These are phyloP conservation scores for Vulpes ferrilata DNA, from an alignment of 2,113 vertebrate genomes.

Conservation along the genomic window DNA sequence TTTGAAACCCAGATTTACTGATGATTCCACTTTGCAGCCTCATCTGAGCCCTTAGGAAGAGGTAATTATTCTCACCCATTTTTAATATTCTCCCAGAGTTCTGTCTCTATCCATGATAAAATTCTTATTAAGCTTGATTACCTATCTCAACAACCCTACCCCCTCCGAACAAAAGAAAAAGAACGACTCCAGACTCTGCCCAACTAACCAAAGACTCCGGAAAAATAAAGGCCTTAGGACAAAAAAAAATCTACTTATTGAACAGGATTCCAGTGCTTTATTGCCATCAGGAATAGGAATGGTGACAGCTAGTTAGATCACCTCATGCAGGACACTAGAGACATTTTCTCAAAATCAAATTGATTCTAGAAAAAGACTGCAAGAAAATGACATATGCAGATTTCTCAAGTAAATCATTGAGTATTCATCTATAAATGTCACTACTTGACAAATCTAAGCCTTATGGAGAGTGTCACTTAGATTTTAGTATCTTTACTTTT, in stretches of 20 bases:
- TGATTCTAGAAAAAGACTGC: background rate
- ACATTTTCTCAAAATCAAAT: slow-evolving; percentile 8
- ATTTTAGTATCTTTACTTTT: background rate
- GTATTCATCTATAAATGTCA: background rate
- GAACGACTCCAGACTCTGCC: background rate
- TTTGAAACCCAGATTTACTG: slow-evolving; percentile 17
- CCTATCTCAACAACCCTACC: background rate
- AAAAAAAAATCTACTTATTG: background rate
- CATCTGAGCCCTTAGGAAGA: background rate
- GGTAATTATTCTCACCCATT: background rate
- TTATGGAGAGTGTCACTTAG: background rate
- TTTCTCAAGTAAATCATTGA: background rate
- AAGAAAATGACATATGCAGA: background rate
- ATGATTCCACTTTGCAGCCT: background rate
- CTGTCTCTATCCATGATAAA: background rate
- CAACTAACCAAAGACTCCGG: background rate
- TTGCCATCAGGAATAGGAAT: background rate
- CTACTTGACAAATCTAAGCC: background rate
- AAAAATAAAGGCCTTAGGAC: background rate
- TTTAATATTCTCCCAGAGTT: background rate
- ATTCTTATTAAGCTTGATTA: background rate
- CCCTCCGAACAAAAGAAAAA: background rate
- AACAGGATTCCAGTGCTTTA: background rate
- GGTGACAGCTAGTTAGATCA: background rate
- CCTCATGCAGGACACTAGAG: background rate